Evolutionary conservation across 1,140 invertebrate species (phyloP).

Genomic region (Drosophila baimaii): DNA sequence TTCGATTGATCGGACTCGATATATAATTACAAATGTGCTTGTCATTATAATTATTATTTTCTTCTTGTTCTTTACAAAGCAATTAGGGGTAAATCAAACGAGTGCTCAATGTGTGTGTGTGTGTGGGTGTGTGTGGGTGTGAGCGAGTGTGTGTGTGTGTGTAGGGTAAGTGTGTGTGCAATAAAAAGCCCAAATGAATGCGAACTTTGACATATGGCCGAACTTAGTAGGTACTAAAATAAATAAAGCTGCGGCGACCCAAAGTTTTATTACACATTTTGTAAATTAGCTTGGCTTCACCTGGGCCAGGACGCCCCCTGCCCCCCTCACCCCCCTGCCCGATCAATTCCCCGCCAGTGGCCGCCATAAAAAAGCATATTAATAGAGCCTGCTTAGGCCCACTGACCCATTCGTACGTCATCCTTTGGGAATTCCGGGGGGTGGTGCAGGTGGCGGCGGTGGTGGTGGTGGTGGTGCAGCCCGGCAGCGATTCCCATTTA

Average conservation of each 20-base stretch:
- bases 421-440: conserved; percentile 62
- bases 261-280: conserved; percentile 66
- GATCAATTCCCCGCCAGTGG: conserved; percentile 30
- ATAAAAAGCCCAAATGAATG: conserved; percentile 47
- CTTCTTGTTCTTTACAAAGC: conserved; percentile 33
- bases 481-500: conserved; percentile 54
- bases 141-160: no score
- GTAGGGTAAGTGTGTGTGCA: conserved; percentile 7
- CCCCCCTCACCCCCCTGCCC: background rate
- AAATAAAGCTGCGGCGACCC: conserved; percentile 30
- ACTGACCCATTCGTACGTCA: conserved; percentile 56
- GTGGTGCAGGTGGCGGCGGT: background rate
- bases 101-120: conserved; percentile 12
- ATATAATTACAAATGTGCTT: conserved; percentile 73
- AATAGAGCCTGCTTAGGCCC: conserved; percentile 43
- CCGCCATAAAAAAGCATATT: conserved; percentile 62
- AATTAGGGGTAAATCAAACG: conserved; percentile 37
- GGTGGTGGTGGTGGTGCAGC: conserved; percentile 7
- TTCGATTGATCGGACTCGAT: conserved; percentile 60
- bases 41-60: conserved; percentile 22
- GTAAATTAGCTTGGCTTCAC: conserved; percentile 61
- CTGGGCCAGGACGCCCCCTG: conserved; percentile 10
- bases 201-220: conserved; percentile 41
- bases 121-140: background rate
- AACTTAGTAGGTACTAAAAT: conserved; percentile 41